A percentile compares a stretch with the other conserved stretches of the same genome.
Evolutionary conservation across 2,888 invertebrate genomes (phyloP).

Genomic region (Piscicola geometra): DNA sequence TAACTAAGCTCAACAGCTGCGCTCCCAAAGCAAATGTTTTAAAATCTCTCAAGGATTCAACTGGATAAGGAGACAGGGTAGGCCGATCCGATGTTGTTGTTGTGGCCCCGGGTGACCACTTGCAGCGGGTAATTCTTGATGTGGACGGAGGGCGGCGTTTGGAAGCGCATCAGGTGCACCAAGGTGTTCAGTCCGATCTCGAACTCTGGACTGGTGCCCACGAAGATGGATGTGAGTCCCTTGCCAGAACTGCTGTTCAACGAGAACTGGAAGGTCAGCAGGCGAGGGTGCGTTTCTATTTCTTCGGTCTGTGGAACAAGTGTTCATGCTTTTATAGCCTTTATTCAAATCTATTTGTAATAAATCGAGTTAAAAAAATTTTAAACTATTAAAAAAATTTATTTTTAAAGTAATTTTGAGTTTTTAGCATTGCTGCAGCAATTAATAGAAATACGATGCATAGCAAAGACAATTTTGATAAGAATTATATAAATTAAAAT

Average conservation of each 20-base stretch:
- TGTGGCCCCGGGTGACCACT: constrained; percentile 47
- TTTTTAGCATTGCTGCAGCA: not conserved
- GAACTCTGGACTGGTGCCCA: constrained; percentile 55
- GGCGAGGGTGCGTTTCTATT: constrained; percentile 48
- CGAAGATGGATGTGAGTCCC: constrained; percentile 51
- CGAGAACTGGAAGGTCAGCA: constrained; percentile 54
- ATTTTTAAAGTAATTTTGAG: too few relatives aligned
- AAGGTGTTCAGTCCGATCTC: constrained; percentile 54
- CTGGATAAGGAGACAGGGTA: constrained; percentile 42
- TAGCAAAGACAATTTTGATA: too few relatives aligned
- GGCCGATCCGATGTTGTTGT: constrained; percentile 48
- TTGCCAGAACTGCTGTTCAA: constrained; percentile 49
- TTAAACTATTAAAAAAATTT: not conserved
- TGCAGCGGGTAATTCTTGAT: constrained; percentile 53
- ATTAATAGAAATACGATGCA: not conserved
- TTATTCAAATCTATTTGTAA: too few relatives aligned
- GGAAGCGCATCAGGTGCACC: constrained; percentile 45
- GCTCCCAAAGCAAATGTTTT: not conserved
- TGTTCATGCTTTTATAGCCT: not conserved
- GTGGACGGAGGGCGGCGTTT: constrained; percentile 46
- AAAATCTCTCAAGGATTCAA: constrained; percentile 19
- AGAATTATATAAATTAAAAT: too few relatives aligned
- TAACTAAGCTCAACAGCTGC: too few relatives aligned
- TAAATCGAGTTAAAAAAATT: not conserved
- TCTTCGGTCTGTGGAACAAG: constrained; percentile 39